Evolutionary conservation across 2,797 vertebrate species (phyloP).

Genomic region (Acridotheres tristis): DNA sequence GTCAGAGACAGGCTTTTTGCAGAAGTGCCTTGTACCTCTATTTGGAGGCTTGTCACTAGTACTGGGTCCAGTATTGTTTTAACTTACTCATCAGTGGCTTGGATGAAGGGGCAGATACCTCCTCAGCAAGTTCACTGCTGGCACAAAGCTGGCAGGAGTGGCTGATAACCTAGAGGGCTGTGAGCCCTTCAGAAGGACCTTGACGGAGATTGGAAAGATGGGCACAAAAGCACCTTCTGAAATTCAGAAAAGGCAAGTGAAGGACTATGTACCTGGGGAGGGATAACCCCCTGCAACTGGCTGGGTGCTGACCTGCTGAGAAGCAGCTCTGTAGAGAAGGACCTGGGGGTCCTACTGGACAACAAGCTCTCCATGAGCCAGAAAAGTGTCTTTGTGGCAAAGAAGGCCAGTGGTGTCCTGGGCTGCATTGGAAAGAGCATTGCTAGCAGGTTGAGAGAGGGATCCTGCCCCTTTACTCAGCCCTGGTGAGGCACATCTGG

Average conservation of each 20-base stretch:
- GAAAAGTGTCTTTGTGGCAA: neutral
- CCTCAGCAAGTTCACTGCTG: neutral
- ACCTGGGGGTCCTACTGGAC: neutral
- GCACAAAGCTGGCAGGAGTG: neutral
- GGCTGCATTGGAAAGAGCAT: neutral
- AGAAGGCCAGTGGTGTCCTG: neutral
- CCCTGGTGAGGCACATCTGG: neutral
- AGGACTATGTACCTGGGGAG: neutral
- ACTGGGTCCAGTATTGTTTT: neutral
- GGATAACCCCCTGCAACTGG: neutral
- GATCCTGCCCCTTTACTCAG: neutral
- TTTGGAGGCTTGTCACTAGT: neutral
- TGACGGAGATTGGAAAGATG: fast-evolving
- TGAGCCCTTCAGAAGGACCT: neutral
- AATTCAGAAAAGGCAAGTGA: neutral
- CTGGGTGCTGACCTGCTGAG: neutral
- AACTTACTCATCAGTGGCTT: neutral
- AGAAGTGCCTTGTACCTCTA: neutral
- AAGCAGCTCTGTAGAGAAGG: neutral
- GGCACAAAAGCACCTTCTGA: neutral
- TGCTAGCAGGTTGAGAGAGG: neutral
- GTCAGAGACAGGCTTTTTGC: neutral
- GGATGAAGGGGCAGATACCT: neutral
- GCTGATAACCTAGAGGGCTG: neutral
- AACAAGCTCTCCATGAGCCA: neutral